Conservation (phyloP, 2,888 invertebrate genomes). For the Horisme vitalbata region DNA sequence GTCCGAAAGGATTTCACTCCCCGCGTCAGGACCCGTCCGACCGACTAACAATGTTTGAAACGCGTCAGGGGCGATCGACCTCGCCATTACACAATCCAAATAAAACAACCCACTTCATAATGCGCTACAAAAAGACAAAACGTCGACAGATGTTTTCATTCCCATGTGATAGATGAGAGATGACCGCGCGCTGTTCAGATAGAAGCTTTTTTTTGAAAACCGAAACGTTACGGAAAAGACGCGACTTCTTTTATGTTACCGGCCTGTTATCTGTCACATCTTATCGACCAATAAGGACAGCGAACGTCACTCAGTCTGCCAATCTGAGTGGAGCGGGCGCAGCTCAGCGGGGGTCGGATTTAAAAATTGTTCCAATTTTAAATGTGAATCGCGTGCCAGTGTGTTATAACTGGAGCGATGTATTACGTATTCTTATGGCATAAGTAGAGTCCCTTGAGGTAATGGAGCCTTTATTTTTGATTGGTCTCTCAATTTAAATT, state of each 20-base stretch:
- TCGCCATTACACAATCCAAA: slow-evolving; percentile 61
- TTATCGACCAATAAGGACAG: slow-evolving; percentile 81
- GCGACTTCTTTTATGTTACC: slow-evolving; percentile 75
- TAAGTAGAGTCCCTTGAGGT: slow-evolving; percentile 17
- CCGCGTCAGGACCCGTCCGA: slow-evolving; percentile 45
- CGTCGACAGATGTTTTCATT: slow-evolving; percentile 78
- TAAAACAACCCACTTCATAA: slow-evolving; percentile 59
- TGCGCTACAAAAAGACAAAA: slow-evolving; percentile 57
- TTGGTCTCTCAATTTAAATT: neutral
- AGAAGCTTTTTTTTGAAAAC: slow-evolving; percentile 63
- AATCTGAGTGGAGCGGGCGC: slow-evolving; percentile 68
- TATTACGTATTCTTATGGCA: slow-evolving; percentile 25
- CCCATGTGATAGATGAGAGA: slow-evolving; percentile 69
- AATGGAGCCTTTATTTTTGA: slow-evolving; percentile 26
- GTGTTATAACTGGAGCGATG: slow-evolving; percentile 56
- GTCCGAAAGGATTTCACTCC: slow-evolving; percentile 47
- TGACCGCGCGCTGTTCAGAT: slow-evolving; percentile 48
- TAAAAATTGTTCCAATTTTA: slow-evolving; percentile 65
- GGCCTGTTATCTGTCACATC: slow-evolving; percentile 78
- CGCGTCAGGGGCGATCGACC: slow-evolving; percentile 58
- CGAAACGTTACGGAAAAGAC: slow-evolving; percentile 66
- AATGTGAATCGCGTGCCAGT: slow-evolving; percentile 69
- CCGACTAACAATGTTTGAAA: slow-evolving; percentile 55
- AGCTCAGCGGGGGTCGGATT: slow-evolving; percentile 73
- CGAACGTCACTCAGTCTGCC: slow-evolving; percentile 80